phyloP scores from a whole-genome alignment of 2,888 invertebrate species.

The Escarpia spicata region DNA sequence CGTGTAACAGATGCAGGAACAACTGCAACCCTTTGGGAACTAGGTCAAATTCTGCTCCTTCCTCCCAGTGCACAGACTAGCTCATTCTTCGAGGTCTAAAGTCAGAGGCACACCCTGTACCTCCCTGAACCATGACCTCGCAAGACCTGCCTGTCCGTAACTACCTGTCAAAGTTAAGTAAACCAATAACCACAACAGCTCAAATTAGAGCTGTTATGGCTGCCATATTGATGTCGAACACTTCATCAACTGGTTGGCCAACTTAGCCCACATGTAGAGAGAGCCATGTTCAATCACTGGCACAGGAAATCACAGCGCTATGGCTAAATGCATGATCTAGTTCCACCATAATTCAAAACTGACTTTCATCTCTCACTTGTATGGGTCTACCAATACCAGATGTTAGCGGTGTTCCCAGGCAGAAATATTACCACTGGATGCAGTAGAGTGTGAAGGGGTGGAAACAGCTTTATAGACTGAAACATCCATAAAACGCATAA shows the following conservation, averaged over 20 bases:
- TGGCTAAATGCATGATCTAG: background rate
- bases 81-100: background rate
- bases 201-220: background rate
- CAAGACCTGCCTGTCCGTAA: background rate
- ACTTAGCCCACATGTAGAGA: background rate
- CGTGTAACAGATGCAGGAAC: background rate
- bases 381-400: background rate
- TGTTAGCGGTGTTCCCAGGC: background rate
- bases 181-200: background rate
- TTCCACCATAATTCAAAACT: background rate
- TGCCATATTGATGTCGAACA: background rate
- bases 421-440: background rate
- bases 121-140: background rate
- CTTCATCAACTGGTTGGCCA: background rate
- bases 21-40: background rate
- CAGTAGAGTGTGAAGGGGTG: background rate
- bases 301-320: background rate
- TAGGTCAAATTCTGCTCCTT: constrained; percentile 9
- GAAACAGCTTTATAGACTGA: background rate
- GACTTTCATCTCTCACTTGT: background rate
- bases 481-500: background rate
- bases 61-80: background rate
- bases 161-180: background rate
- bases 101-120: background rate
- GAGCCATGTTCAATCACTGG: background rate